Conservation (phyloP, 2,113 vertebrate genomes). For the Sturnira hondurensis region DNA sequence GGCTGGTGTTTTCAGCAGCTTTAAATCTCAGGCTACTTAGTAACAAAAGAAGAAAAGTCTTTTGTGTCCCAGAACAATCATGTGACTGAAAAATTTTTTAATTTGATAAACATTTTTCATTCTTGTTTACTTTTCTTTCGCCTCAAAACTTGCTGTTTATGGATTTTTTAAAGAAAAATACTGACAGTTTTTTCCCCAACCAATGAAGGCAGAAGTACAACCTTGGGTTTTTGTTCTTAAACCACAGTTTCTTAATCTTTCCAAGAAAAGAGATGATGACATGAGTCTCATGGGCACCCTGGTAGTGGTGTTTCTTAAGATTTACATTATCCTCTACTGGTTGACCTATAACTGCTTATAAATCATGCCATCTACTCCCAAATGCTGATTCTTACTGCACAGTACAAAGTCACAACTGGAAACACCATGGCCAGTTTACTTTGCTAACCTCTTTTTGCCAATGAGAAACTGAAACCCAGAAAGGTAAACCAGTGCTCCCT, state of each 20-base stretch:
- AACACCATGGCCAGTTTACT: neutral
- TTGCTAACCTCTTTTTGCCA: neutral
- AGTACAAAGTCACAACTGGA: neutral
- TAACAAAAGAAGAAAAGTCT: slow-evolving; percentile 83
- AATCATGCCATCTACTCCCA: neutral
- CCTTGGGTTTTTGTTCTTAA: neutral
- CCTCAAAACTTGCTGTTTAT: neutral
- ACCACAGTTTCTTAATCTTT: neutral
- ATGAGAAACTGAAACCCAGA: neutral
- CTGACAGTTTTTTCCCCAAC: neutral
- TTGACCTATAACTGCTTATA: neutral
- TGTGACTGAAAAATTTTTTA: slow-evolving; percentile 68
- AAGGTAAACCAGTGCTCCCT: neutral
- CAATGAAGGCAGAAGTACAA: neutral
- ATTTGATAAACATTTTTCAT: slow-evolving; percentile 76
- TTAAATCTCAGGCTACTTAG: slow-evolving; percentile 89
- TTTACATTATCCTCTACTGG: neutral
- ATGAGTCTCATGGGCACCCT: neutral
- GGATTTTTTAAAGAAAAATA: neutral
- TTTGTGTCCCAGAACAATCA: slow-evolving; percentile 84
- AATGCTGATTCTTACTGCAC: neutral
- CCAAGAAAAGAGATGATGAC: neutral
- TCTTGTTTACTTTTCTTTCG: slow-evolving; percentile 49
- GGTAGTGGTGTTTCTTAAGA: neutral
- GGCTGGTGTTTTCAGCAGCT: slow-evolving; percentile 91